Conservation (phyloP, 2,888 invertebrate genomes). For the Saturnia pavonia region DNA sequence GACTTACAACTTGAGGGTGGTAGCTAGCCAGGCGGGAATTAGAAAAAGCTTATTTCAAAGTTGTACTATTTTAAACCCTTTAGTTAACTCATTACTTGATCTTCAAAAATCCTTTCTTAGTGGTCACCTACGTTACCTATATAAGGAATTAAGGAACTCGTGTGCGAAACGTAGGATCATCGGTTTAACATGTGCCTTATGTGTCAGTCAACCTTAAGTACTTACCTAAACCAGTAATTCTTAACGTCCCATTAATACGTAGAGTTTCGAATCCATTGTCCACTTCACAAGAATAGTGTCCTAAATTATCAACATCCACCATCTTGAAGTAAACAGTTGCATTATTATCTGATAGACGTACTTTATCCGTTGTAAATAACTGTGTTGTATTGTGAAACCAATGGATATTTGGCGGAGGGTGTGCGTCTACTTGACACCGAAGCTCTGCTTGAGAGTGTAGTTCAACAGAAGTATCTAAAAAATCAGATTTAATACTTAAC, state of each 20-base stretch:
- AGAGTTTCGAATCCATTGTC: conserved; percentile 69
- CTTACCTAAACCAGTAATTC: conserved; percentile 60
- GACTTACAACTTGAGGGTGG: no score
- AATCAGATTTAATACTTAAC: neutral
- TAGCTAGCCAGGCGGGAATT: no score
- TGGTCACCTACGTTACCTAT: no score
- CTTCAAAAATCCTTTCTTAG: no score
- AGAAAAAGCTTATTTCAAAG: no score
- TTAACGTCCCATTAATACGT: conserved; percentile 48
- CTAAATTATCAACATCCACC: conserved; percentile 61
- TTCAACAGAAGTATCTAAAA: conserved; percentile 56
- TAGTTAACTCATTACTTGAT: no score
- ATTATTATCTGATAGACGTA: conserved; percentile 43
- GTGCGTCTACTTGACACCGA: conserved; percentile 48
- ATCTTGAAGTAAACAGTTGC: conserved; percentile 48
- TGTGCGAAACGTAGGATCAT: no score
- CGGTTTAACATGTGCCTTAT: no score
- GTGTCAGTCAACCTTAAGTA: neutral
- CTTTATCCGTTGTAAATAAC: conserved; percentile 36
- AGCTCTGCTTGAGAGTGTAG: conserved; percentile 55
- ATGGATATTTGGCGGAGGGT: conserved; percentile 43
- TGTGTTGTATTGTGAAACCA: conserved; percentile 66
- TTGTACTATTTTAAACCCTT: no score
- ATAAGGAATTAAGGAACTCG: no score
- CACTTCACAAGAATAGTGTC: conserved; percentile 77